phyloP scores from a whole-genome alignment of 2,888 invertebrate species.

The Argyresthia goedartella region DNA sequence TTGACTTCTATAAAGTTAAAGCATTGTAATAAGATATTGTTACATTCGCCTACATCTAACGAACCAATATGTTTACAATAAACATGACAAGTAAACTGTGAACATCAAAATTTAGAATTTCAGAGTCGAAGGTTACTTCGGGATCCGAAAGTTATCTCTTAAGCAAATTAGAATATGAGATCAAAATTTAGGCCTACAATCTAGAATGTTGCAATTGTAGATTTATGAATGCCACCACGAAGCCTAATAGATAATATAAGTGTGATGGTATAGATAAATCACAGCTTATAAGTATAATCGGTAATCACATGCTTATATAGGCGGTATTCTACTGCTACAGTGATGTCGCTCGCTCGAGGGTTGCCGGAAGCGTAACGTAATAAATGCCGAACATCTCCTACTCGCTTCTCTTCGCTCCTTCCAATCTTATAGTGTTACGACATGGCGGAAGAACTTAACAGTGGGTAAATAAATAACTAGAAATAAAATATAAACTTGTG shows the following conservation, averaged over 20 bases:
- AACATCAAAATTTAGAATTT: constrained; percentile 64
- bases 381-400: constrained; percentile 5
- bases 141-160: constrained; percentile 63
- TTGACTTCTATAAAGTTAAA: constrained; percentile 61
- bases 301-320: constrained; percentile 54
- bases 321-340: constrained; percentile 56
- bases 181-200: constrained; percentile 70
- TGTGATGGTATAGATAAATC: constrained; percentile 65
- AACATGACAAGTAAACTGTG: constrained; percentile 47
- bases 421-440: constrained; percentile 6
- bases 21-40: constrained; percentile 70
- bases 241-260: constrained; percentile 28
- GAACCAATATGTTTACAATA: constrained; percentile 26
- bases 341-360: constrained; percentile 9
- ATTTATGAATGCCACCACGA: constrained; percentile 62
- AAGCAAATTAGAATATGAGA: constrained; percentile 72
- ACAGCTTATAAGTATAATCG: constrained; percentile 53
- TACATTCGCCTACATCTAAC: constrained; percentile 61
- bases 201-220: constrained; percentile 58
- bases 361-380: constrained; percentile 25
- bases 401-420: neutral
- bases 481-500: constrained; percentile 34
- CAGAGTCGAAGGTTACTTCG: constrained; percentile 50
- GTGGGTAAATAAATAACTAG: constrained; percentile 34
- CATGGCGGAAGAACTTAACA: constrained; percentile 43